Conservation (phyloP, 2,113 vertebrate species). For the Poeciliopsis prolifica region DNA sequence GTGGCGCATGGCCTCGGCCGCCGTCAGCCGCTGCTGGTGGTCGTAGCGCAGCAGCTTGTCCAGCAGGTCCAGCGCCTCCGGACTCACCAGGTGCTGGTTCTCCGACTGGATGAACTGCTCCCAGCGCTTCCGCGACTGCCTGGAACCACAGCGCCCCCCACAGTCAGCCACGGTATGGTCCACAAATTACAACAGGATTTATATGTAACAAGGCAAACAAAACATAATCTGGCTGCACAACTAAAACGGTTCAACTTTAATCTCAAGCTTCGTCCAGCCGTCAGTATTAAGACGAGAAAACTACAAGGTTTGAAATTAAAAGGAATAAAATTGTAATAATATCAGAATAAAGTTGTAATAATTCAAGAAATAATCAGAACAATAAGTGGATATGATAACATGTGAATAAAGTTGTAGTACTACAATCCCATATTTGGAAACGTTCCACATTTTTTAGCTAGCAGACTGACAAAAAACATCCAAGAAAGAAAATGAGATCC, state of each 20-base stretch:
- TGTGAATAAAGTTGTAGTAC: too few species aligned
- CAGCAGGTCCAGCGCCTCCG: conserved; percentile 94
- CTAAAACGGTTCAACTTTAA: not conserved
- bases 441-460: too few species aligned
- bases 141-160: conserved; percentile 47
- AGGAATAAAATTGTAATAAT: too few species aligned
- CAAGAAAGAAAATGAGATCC: too few species aligned
- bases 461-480: too few species aligned
- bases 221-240: not conserved
- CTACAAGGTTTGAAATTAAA: too few species aligned
- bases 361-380: too few species aligned
- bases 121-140: conserved; percentile 96
- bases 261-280: not conserved
- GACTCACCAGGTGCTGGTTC: conserved; percentile 96
- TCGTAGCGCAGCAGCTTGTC: conserved; percentile 98
- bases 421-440: too few species aligned
- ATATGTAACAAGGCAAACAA: not conserved
- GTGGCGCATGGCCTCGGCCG: conserved; percentile 97
- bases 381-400: too few species aligned
- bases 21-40: conserved; percentile 98
- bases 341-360: too few species aligned
- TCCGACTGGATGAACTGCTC: conserved; percentile 98
- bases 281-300: not conserved
- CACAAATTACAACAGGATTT: too few species aligned
- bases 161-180: too few species aligned